phyloP scores from a whole-genome alignment of 2,888 invertebrate species.

The Drosophila nigricruria region DNA sequence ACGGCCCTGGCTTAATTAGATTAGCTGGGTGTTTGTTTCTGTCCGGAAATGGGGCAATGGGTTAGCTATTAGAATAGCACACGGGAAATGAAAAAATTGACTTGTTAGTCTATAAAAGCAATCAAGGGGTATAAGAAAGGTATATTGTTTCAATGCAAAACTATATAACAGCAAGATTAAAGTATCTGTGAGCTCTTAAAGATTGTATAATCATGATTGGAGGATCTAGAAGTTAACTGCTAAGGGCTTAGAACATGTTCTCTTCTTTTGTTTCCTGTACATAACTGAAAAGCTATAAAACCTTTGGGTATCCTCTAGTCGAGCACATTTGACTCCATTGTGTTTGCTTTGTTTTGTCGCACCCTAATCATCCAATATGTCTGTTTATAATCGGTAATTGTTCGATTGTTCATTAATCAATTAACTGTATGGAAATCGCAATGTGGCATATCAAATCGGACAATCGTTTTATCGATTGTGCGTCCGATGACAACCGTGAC shows the following conservation, averaged over 20 bases:
- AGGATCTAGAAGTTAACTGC: no score
- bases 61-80: background rate
- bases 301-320: background rate
- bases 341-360: background rate
- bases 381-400: slow-evolving; percentile 12
- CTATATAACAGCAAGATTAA: no score
- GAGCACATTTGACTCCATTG: background rate
- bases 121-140: background rate
- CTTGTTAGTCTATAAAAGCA: background rate
- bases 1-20: slow-evolving; percentile 32
- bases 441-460: slow-evolving; percentile 8
- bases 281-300: background rate
- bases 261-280: background rate
- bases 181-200: no score
- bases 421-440: slow-evolving; percentile 5
- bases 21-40: background rate
- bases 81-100: background rate
- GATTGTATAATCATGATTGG: no score
- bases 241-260: no score
- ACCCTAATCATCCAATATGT: background rate
- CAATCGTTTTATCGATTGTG: slow-evolving; percentile 31
- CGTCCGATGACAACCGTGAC: slow-evolving; percentile 26
- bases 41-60: slow-evolving; percentile 11
- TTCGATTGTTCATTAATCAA: slow-evolving; percentile 15
- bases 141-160: background rate